These are phyloP conservation scores for Paratrypauchen microcephalus DNA, from an alignment of 2,797 vertebrate species.

Conservation along the genomic window DNA sequence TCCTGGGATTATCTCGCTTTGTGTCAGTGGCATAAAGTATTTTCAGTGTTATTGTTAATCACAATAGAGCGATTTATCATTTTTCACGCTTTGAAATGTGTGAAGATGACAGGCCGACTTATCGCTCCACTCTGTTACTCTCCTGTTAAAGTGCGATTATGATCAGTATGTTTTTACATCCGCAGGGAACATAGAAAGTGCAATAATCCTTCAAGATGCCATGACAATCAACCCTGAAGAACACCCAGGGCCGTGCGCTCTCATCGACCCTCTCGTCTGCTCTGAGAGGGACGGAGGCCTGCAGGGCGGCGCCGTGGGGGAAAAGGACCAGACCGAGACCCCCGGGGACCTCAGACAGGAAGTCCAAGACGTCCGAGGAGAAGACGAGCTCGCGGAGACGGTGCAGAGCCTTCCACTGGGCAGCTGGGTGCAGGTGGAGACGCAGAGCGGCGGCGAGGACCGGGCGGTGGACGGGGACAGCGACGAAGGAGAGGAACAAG, in stretches of 20 bases:
- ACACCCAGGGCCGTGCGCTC: constrained; percentile 12
- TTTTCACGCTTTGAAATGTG: no score
- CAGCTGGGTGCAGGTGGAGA: constrained; percentile 67
- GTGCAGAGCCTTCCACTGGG: constrained; percentile 56
- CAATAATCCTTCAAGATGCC: constrained; percentile 56
- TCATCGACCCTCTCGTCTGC: constrained; percentile 11
- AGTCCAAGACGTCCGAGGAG: background rate
- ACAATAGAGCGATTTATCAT: no score
- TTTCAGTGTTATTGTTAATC: no score
- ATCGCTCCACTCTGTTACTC: no score
- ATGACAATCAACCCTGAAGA: constrained; percentile 46
- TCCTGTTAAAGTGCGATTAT: no score
- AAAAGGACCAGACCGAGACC: constrained; percentile 16
- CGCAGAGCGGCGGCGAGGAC: constrained; percentile 14
- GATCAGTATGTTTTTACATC: background rate
- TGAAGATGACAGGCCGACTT: no score
- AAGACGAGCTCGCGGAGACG: constrained; percentile 33
- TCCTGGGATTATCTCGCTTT: no score
- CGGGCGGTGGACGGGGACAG: background rate
- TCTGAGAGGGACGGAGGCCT: constrained; percentile 29
- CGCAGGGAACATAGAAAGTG: constrained; percentile 57
- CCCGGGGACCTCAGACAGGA: constrained; percentile 8
- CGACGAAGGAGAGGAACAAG: constrained; percentile 74
- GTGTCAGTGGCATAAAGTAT: no score
- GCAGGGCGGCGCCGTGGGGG: constrained; percentile 5